Evolutionary conservation across 2,888 invertebrate genomes (phyloP), one percentile per base, ranked within the genome.

Genomic region (Sympetrum striolatum): DNA sequence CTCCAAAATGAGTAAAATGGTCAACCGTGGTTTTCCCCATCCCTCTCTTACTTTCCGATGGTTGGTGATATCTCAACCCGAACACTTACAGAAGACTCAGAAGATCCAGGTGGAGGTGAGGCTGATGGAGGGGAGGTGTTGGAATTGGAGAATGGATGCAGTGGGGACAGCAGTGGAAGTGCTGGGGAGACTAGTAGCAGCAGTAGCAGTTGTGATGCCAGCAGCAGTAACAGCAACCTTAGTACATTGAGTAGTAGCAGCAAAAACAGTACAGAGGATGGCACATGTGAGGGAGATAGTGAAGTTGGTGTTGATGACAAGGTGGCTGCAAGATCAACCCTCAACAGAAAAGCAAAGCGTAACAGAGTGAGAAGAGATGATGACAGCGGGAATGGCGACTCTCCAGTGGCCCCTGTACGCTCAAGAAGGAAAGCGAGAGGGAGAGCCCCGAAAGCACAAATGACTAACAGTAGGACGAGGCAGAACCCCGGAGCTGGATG

Each of bases 321-420:
- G 82, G 90, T 79, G 91, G 90, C 80, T 35, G 73, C 82, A 82
- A 93, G 94, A 95, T 95, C 94, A 93, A 94, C 64, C 93, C 95
- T 1, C 93, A 95, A 3, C 95, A 95, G 92, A 93, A 94, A 22
- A 58, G 80, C 86, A 90, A 90, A 90, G 73, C 90, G 91, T 35
- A 95, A 95, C 92, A 93, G 95, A 25, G 91, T 91, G 18, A 91
- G 93, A 25, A 92, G 92, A 73, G 92, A 92, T 64, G 92, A 92
- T 90, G 91, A 91, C 82, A 92, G 92, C 5, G 92, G 93, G 15
- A 86, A 86, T 60, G 92, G 92, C 2, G 92, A 93, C 10, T 90
- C 90, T n/a, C 90, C 90, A 92, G 39, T 90, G 80, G 81, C 90
- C 31, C 73, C 82, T 64, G 37, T 44, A 86, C 53, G 37, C 80